Conservation (phyloP, 2,113 vertebrate genomes). For the Tyto alba region DNA sequence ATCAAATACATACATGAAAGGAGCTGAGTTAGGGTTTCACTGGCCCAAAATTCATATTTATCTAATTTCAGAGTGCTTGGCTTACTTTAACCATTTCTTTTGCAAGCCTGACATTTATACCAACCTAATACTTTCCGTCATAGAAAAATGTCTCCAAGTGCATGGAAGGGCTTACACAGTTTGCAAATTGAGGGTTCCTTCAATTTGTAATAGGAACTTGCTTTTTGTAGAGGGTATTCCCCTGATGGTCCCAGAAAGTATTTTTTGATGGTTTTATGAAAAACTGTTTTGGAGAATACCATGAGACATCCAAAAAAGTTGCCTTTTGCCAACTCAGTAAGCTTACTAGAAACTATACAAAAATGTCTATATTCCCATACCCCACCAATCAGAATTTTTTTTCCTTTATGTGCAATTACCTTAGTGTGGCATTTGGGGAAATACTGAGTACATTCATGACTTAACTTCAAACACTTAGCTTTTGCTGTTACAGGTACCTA, state of each 20-base stretch:
- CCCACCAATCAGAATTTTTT: not conserved
- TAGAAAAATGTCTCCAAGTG: not conserved
- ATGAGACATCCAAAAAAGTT: not conserved
- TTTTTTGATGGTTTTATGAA: not conserved
- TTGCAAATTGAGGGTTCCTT: not conserved
- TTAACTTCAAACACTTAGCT: not conserved
- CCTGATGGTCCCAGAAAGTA: not conserved
- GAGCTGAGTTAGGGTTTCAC: not conserved
- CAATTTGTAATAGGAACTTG: not conserved
- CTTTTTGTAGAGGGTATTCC: not conserved
- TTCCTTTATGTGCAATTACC: not conserved
- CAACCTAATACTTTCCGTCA: not conserved
- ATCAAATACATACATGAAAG: not conserved
- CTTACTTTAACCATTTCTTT: not conserved
- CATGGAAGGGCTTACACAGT: not conserved
- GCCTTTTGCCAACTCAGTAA: not conserved
- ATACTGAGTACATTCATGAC: not conserved
- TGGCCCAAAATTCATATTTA: not conserved
- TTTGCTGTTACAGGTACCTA: not conserved
- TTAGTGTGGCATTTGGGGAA: not conserved
- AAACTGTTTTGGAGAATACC: not conserved
- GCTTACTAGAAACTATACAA: not conserved
- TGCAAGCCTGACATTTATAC: not conserved
- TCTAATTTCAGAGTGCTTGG: not conserved
- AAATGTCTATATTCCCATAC: not conserved